Conservation (phyloP, 2,888 invertebrate species). For the Leuctra nigra region DNA sequence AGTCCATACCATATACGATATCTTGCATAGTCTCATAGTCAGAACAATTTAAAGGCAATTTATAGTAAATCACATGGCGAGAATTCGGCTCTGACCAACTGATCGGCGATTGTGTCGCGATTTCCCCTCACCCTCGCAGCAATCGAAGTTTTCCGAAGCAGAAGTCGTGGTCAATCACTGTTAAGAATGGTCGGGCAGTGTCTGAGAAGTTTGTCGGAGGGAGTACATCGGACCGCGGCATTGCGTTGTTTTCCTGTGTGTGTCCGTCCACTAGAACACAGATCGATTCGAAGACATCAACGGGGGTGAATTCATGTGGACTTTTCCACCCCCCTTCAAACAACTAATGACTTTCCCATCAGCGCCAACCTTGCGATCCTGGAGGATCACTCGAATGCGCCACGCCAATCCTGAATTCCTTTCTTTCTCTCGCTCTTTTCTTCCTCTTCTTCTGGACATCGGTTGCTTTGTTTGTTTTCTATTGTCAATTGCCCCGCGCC, state of each 20-base stretch:
- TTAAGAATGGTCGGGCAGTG: conserved; percentile 5
- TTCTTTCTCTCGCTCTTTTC: not conserved
- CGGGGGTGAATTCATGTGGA: conserved; percentile 13
- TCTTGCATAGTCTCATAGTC: no score
- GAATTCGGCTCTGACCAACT: not conserved
- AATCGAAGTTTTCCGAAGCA: conserved; percentile 4
- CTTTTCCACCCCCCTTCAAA: conserved; percentile 16
- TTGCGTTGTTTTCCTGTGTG: conserved; percentile 19
- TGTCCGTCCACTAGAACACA: conserved; percentile 13
- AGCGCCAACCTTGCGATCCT: conserved; percentile 21
- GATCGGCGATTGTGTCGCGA: not conserved
- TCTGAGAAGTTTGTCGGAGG: not conserved
- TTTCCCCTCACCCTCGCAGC: not conserved
- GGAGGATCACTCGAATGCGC: not conserved
- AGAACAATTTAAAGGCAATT: no score
- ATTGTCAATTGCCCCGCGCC: no score
- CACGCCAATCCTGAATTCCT: not conserved
- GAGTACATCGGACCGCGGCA: not conserved
- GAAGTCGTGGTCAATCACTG: conserved; percentile 16
- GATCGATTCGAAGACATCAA: conserved; percentile 25
- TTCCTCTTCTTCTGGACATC: not conserved
- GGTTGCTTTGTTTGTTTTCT: no score
- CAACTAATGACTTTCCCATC: conserved; percentile 30
- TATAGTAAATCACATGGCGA: no score
- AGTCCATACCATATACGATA: no score